These are phyloP conservation scores for Melanotaenia nigrans DNA, from an alignment of 2,797 vertebrate genomes.

Conservation along the genomic window DNA sequence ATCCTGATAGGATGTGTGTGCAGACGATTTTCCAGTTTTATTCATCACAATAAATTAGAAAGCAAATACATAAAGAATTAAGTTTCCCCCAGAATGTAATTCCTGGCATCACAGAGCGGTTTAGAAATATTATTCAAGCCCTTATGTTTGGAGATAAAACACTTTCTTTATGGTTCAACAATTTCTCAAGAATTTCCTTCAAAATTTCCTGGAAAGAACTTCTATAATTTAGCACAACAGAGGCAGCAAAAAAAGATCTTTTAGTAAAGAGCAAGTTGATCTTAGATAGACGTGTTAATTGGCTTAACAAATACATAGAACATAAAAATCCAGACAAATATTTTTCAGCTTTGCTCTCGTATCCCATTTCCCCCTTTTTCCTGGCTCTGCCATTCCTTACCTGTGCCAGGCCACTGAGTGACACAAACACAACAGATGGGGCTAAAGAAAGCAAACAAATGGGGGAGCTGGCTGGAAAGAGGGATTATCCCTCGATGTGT, in stretches of 20 bases:
- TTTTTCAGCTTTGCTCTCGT: not conserved
- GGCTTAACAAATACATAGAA: slow-evolving; percentile 8
- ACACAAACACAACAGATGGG: slow-evolving; percentile 60
- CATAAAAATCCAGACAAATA: not conserved
- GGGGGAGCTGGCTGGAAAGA: slow-evolving; percentile 61
- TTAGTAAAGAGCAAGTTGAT: not conserved
- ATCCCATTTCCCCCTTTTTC: not conserved
- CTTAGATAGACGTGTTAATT: not conserved
- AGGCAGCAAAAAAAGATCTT: not conserved
- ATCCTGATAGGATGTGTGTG: not conserved
- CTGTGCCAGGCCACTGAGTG: slow-evolving; percentile 43
- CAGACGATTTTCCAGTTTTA: not conserved
- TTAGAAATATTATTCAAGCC: slow-evolving; percentile 22
- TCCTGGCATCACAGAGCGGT: slow-evolving; percentile 6
- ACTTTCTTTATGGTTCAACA: slow-evolving; percentile 13
- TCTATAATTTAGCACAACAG: slow-evolving; percentile 10
- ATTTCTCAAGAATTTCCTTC: slow-evolving; percentile 20
- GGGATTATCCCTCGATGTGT: slow-evolving; percentile 74
- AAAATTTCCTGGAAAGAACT: slow-evolving; percentile 21
- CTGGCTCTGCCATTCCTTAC: slow-evolving; percentile 30
- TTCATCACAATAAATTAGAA: slow-evolving; percentile 7
- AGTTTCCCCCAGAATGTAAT: slow-evolving; percentile 8
- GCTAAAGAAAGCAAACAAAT: slow-evolving; percentile 71
- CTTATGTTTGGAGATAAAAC: slow-evolving; percentile 26
- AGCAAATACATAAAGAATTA: not conserved